A percentile compares a stretch with the other conserved stretches of the same genome.
phyloP scores from a whole-genome alignment of 2,888 invertebrate species.

The Thymelicus lineola region DNA sequence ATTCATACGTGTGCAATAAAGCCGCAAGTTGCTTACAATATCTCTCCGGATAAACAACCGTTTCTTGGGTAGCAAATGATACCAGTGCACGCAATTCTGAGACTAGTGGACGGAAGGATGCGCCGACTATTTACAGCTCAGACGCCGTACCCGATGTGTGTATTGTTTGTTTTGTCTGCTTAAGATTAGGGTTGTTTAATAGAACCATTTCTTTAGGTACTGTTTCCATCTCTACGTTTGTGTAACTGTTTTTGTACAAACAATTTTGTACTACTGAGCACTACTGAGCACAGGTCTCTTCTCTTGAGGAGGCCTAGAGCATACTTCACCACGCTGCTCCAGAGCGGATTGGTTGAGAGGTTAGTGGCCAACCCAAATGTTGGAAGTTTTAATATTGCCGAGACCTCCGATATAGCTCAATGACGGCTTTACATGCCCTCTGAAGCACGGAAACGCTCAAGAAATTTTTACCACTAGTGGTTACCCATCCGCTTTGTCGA shows the following conservation, averaged over 20 bases:
- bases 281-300: too few relatives aligned
- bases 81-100: slow-evolving; percentile 34
- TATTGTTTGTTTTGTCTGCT: slow-evolving; percentile 35
- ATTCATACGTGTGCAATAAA: slow-evolving; percentile 27
- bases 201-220: background rate
- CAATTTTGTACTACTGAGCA: too few relatives aligned
- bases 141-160: slow-evolving; percentile 21
- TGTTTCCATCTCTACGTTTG: slow-evolving; percentile 1
- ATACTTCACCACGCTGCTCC: too few relatives aligned
- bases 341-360: too few relatives aligned
- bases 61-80: slow-evolving; percentile 27
- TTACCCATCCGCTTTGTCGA: too few relatives aligned
- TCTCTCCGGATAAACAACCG: slow-evolving; percentile 30
- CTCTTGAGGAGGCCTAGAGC: too few relatives aligned
- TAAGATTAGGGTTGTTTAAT: slow-evolving; percentile 32
- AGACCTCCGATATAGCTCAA: too few relatives aligned
- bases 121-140: slow-evolving; percentile 33
- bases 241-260: slow-evolving; percentile 6
- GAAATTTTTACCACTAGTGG: too few relatives aligned
- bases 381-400: too few relatives aligned
- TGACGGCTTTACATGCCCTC: too few relatives aligned
- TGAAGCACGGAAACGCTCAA: too few relatives aligned
- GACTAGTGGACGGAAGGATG: slow-evolving; percentile 34
- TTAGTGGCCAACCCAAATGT: too few relatives aligned
- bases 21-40: slow-evolving; percentile 21